Percentiles rank a stretch among this genome's conserved stretches.
These are phyloP conservation scores for Chelmon rostratus DNA, from an alignment of 2,797 vertebrate genomes.

Conservation along the genomic window DNA sequence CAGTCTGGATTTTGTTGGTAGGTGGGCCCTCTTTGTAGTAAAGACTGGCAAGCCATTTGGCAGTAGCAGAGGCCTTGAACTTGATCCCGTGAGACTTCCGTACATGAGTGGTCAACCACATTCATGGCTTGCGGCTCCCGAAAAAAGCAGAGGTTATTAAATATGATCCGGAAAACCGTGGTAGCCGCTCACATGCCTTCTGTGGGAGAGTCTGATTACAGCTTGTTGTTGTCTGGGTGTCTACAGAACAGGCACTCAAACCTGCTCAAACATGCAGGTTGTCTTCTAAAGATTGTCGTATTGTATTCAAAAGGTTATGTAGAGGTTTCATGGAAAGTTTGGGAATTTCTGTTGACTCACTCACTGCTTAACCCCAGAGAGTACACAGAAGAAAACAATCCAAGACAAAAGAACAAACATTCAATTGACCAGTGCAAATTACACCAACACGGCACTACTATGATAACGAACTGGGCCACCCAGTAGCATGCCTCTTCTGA, in stretches of 20 bases:
- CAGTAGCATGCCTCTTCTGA: not conserved
- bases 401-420: not conserved
- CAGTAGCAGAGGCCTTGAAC: not conserved
- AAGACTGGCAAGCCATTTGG: too few species aligned
- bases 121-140: not conserved
- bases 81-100: not conserved
- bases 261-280: slow-evolving; percentile 11
- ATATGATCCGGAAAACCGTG: not conserved
- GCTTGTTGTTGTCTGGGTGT: slow-evolving; percentile 25
- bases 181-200: not conserved
- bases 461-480: not conserved
- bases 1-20: too few species aligned
- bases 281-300: slow-evolving; percentile 11
- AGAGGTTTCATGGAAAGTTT: not conserved
- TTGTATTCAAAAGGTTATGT: slow-evolving; percentile 10
- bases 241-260: slow-evolving; percentile 1
- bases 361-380: not conserved
- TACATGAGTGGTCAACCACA: not conserved
- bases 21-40: too few species aligned
- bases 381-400: slow-evolving; percentile 4
- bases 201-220: slow-evolving; percentile 9
- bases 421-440: not conserved
- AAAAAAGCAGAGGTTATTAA: slow-evolving; percentile 1
- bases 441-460: not conserved
- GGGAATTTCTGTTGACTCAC: slow-evolving; percentile 2